Evolutionary conservation across 1,140 invertebrate genomes (phyloP).

Genomic region (Ceratina calcarata): DNA sequence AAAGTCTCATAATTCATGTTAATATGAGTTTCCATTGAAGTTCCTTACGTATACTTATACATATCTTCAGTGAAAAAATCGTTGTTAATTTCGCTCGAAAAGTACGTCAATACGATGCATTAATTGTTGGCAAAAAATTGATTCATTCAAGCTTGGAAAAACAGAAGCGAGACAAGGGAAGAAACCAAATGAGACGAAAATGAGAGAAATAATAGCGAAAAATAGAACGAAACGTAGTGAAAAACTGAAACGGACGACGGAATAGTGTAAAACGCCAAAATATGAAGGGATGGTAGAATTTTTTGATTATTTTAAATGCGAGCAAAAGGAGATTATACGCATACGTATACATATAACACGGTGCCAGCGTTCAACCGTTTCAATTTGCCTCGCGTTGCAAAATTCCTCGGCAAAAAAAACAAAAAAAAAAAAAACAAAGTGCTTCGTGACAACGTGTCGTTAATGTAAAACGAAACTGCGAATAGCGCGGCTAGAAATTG

Average conservation of each 20-base stretch:
- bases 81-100: not conserved
- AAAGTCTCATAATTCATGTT: constrained; percentile 1
- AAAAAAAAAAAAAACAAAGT: no score
- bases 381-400: constrained; percentile 24
- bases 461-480: constrained; percentile 38
- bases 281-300: not conserved
- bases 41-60: constrained; percentile 13
- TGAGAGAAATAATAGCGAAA: not conserved
- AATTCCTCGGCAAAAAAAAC: constrained; percentile 24
- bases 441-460: constrained; percentile 22
- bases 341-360: not conserved
- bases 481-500: constrained; percentile 40
- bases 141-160: no score
- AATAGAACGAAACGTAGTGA: no score
- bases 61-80: not conserved
- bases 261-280: not conserved
- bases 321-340: constrained; percentile 3
- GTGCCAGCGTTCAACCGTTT: constrained; percentile 32
- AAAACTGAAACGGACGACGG: not conserved
- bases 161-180: not conserved
- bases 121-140: constrained; percentile 1
- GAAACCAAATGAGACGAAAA: not conserved
- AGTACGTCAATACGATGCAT: not conserved
- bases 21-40: constrained; percentile 3
- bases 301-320: constrained; percentile 15